Percentiles rank a stretch among this genome's conserved stretches.
These are phyloP conservation scores for Diglossa cyanea DNA, from an alignment of 2,797 vertebrate species.

Conservation along the genomic window DNA sequence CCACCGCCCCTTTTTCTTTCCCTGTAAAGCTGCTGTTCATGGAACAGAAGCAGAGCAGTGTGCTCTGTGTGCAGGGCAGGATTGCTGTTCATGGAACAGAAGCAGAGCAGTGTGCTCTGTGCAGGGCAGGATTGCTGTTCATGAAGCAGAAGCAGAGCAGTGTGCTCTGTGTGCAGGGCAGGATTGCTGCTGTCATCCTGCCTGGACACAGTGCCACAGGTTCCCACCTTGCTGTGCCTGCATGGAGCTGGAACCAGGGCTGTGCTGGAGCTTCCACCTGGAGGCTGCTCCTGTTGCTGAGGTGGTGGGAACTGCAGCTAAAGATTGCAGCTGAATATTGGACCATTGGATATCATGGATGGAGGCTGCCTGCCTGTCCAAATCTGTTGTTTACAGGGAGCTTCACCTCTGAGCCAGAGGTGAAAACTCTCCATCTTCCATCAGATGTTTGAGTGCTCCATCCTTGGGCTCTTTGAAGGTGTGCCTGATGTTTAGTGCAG, in stretches of 20 bases:
- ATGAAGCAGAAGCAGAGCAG: background rate
- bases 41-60: no score
- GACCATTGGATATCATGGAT: accelerated
- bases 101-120: no score
- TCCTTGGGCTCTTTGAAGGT: background rate
- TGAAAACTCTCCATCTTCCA: background rate
- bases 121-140: background rate
- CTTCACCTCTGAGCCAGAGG: background rate
- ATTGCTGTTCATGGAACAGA: no score
- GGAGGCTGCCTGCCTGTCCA: background rate
- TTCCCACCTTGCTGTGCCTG: background rate
- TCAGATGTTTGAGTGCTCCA: background rate
- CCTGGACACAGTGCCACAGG: background rate
- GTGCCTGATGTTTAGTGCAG: background rate
- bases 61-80: no score
- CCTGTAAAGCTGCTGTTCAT: background rate
- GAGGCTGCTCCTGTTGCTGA: background rate
- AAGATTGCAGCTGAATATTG: background rate
- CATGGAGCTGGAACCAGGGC: background rate
- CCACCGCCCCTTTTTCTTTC: background rate
- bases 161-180: background rate
- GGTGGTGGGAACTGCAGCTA: background rate
- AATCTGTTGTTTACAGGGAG: background rate
- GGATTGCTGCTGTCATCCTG: background rate
- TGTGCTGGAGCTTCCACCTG: background rate